Conservation (phyloP, 2,113 vertebrate genomes). For the Bucco capensis region DNA sequence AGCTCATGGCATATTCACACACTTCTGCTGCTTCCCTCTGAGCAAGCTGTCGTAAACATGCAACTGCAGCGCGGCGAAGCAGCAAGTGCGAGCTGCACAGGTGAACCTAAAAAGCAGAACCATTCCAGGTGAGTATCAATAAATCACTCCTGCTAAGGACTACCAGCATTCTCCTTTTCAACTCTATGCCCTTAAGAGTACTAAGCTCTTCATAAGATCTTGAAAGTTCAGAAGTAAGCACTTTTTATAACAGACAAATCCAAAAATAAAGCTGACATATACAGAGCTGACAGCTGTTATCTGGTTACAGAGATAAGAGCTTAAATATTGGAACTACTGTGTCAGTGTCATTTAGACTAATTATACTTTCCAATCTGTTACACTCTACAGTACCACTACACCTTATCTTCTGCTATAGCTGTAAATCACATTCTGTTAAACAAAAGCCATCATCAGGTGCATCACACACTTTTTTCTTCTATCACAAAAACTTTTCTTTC, state of each 20-base stretch:
- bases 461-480: too few relatives aligned
- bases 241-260: background rate
- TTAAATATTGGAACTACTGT: background rate
- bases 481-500: background rate
- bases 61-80: conserved; percentile 92
- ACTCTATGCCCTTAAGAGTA: background rate
- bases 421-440: background rate
- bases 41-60: conserved; percentile 92
- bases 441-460: background rate
- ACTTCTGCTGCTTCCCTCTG: conserved; percentile 96
- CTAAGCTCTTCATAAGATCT: background rate
- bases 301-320: background rate
- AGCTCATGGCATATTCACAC: conserved; percentile 96
- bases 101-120: conserved; percentile 82
- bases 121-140: background rate
- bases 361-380: background rate
- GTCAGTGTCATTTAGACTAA: background rate
- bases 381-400: background rate
- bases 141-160: background rate
- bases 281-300: background rate
- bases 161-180: background rate
- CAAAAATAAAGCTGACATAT: background rate
- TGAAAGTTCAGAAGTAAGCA: background rate
- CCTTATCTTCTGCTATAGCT: background rate
- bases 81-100: conserved; percentile 95